Percentiles rank a stretch among this genome's conserved stretches.
These are phyloP conservation scores for Holocentrus rufus DNA, from an alignment of 2,797 vertebrate species.

Conservation along the genomic window DNA sequence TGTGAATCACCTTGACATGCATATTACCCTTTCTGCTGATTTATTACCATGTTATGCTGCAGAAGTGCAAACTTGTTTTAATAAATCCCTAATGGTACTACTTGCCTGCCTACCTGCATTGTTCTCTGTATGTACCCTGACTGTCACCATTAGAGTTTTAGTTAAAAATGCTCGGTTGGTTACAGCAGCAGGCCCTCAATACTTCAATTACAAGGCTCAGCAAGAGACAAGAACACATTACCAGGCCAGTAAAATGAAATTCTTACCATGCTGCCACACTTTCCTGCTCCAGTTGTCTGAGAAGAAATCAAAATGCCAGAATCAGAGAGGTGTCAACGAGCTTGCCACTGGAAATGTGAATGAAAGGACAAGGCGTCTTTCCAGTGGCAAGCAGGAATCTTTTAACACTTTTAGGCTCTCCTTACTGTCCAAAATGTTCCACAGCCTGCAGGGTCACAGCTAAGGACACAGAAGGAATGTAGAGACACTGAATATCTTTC, in stretches of 20 bases:
- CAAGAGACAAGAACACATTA: background rate
- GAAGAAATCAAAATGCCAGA: constrained; percentile 1
- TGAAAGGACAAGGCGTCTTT: constrained; percentile 38
- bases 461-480: constrained; percentile 47
- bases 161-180: background rate
- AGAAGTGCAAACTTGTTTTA: background rate
- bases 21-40: background rate
- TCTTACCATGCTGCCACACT: constrained; percentile 71
- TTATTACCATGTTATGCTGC: background rate
- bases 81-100: background rate
- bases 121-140: background rate
- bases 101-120: background rate
- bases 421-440: constrained; percentile 58
- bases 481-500: constrained; percentile 59
- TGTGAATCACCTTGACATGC: background rate
- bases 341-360: constrained; percentile 32
- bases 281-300: constrained; percentile 8
- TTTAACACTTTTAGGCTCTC: constrained; percentile 42
- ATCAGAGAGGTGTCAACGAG: constrained; percentile 21
- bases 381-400: constrained; percentile 24
- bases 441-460: constrained; percentile 44
- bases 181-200: no score
- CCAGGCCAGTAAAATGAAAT: constrained; percentile 23
- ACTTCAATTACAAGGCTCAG: background rate
- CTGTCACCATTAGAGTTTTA: no score